Evolutionary conservation across 2,797 vertebrate species (phyloP), one percentile per base, ranked within the genome.

Genomic region (Acrocephalus scirpaceus): DNA sequence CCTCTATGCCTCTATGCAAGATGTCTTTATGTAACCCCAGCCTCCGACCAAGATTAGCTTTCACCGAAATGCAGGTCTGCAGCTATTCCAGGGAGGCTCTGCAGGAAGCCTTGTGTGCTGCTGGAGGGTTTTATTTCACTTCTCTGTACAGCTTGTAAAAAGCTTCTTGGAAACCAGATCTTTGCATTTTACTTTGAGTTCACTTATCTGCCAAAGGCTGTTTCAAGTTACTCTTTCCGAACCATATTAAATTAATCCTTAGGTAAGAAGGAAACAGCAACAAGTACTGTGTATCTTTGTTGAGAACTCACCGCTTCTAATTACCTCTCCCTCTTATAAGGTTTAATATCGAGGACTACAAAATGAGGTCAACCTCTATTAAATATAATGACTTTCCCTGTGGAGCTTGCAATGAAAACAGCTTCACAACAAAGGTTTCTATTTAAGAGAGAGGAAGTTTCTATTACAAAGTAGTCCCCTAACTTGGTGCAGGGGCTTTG

Each of bases 151-250:
- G 88, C 85, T 86, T 92, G 77, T 76, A 84, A 92, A 92, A 83
- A 69, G 62, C 69, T 95, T 92, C 78, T 96, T 86, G 76, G 82
- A 97, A 97, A 94, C 90, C 66, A 77, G 88, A 91, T 92, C 86
- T 93, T 88, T 71, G 48, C 57, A 15, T 95, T 93, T 92, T 8
- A 50, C 67, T 90, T 44, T 34, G 74, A 51, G 53, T 81, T 90
- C 22, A 8, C 65, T 82, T 79, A 79, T 71, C 91, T 93, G 65
- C 82, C 81, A 92, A 54, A 64, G 56, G 42, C 62, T 83, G 92
- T 92, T 97, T 95, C 84, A 77, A 73, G 93, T 96, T 96, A 95
- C 91, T 91, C 50, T 83, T 92, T 95, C 88, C 47, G 18, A 91
- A 50, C 61, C 34, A 21, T 23, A 11, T 50, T 86, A 92, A 92